Evolutionary conservation across 1,140 invertebrate genomes (phyloP).

Genomic region (Drosophila seguyi): DNA sequence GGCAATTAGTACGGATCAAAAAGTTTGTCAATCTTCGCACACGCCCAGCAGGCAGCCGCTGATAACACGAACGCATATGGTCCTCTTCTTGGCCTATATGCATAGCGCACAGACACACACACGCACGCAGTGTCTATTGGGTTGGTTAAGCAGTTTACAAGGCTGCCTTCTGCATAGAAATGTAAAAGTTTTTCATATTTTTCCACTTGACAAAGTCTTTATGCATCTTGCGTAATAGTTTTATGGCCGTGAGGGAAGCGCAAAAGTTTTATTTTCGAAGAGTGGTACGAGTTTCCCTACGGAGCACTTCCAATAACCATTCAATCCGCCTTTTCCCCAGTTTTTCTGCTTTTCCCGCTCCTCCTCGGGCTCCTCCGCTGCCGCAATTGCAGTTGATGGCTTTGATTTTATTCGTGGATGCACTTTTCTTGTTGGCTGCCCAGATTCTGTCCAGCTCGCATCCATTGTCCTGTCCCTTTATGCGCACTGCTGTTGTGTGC

Average conservation of each 20-base stretch:
- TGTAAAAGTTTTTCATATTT: conserved; percentile 84
- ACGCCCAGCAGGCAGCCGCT: conserved; percentile 23
- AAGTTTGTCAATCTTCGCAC: conserved; percentile 37
- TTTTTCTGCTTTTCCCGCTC: conserved; percentile 7
- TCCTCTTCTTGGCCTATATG: conserved; percentile 3
- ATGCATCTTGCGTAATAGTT: conserved; percentile 83
- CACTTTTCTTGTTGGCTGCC: conserved; percentile 76
- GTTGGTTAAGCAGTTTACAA: conserved; percentile 60
- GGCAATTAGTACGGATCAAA: conserved; percentile 57
- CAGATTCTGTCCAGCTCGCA: conserved; percentile 58
- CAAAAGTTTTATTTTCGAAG: conserved; percentile 67
- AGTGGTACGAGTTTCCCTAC: conserved; percentile 16
- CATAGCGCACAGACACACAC: neutral
- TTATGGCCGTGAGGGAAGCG: conserved; percentile 69
- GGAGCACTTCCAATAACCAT: conserved; percentile 77
- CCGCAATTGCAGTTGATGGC: conserved; percentile 82
- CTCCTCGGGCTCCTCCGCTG: conserved; percentile 3
- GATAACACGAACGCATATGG: conserved; percentile 26
- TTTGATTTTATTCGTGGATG: conserved; percentile 84
- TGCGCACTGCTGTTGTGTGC: conserved; percentile 69
- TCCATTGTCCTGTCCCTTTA: conserved; percentile 62
- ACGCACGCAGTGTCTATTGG: neutral
- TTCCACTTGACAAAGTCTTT: conserved; percentile 84
- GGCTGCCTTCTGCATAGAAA: conserved; percentile 73
- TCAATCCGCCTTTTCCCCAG: conserved; percentile 60